Percentiles rank a stretch among this genome's conserved stretches.
Evolutionary conservation across 2,113 vertebrate genomes (phyloP).

Genomic region (Copsychus sechellarum): DNA sequence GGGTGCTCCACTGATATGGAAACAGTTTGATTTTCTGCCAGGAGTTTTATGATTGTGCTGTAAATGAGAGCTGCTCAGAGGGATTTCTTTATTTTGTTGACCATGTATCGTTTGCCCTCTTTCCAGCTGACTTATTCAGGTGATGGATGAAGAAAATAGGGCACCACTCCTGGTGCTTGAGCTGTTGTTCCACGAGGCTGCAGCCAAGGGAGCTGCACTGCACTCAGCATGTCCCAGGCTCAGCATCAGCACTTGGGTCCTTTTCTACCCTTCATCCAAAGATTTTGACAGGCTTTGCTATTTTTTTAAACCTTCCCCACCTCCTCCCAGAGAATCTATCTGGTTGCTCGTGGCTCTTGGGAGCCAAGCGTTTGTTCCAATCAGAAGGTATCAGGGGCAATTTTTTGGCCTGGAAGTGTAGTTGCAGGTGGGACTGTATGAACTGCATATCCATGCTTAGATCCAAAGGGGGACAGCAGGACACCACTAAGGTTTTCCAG

Average conservation of each 20-base stretch:
- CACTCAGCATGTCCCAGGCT: fast-evolving
- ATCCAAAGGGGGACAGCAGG: background rate
- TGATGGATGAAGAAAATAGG: background rate
- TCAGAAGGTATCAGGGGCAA: background rate
- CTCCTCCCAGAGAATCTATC: background rate
- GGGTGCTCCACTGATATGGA: background rate
- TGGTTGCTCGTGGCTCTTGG: background rate
- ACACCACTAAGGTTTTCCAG: background rate
- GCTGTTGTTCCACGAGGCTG: background rate
- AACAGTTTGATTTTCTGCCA: background rate
- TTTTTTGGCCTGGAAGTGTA: background rate
- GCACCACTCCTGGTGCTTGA: background rate
- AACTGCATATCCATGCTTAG: background rate
- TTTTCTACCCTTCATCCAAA: background rate
- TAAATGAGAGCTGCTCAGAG: background rate
- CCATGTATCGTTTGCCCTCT: background rate
- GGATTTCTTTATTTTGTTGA: background rate
- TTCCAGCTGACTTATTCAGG: conserved; percentile 14
- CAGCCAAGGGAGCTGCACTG: background rate
- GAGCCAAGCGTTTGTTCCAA: background rate
- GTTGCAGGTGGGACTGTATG: background rate
- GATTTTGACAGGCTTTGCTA: background rate
- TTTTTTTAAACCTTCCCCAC: background rate
- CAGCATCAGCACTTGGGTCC: background rate
- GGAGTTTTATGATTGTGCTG: background rate